Conservation (phyloP, 2,113 vertebrate species). For the Gavialis gangeticus region DNA sequence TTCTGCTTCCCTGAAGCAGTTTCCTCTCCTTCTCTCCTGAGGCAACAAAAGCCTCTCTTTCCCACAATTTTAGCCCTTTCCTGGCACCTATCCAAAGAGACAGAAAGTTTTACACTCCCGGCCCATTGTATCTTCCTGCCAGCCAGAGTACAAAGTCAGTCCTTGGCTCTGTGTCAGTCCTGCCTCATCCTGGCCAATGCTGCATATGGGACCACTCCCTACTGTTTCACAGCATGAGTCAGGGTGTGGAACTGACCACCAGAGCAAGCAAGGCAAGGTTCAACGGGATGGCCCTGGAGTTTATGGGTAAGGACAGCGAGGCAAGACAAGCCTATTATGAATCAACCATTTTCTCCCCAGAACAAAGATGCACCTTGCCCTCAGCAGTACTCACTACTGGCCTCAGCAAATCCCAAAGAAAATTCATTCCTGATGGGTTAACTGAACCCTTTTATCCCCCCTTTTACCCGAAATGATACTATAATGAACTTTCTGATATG, state of each 20-base stretch:
- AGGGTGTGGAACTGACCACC: accelerated
- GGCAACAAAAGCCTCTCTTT: background rate
- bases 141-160: background rate
- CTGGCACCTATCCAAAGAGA: background rate
- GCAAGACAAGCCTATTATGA: background rate
- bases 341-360: background rate
- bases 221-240: accelerated
- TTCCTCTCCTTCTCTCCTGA: background rate
- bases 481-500: background rate
- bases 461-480: background rate
- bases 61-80: background rate
- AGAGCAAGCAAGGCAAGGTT: background rate
- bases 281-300: background rate
- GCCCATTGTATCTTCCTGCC: background rate
- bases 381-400: background rate
- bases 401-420: background rate
- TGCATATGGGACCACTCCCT: background rate
- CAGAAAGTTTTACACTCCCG: background rate
- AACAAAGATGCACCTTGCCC: background rate
- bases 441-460: background rate
- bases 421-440: background rate
- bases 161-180: background rate
- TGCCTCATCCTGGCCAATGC: background rate
- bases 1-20: background rate
- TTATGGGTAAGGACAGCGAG: accelerated